Percentiles rank a stretch among this genome's conserved stretches.
Conservation (phyloP, 2,888 invertebrate species). For the Diarsia dahlii region DNA sequence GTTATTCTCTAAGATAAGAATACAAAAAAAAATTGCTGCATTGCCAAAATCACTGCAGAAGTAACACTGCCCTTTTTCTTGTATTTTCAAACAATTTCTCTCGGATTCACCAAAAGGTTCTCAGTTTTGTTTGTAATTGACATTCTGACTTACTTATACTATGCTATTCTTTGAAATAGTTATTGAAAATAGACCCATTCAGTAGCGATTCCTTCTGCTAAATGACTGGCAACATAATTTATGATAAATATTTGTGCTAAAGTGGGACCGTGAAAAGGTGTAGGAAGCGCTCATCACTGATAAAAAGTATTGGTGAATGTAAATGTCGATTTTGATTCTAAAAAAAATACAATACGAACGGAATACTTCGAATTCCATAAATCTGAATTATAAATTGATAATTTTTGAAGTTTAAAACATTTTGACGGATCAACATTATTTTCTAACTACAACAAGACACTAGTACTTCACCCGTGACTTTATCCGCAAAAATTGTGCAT, state of each 20-base stretch:
- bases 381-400: too few species aligned
- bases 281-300: constrained; percentile 12
- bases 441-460: too few species aligned
- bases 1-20: background rate
- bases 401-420: background rate
- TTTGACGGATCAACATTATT: too few species aligned
- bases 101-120: background rate
- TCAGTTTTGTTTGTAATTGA: constrained; percentile 15
- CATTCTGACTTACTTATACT: constrained; percentile 11
- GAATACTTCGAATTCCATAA: background rate
- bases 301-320: background rate
- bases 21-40: background rate
- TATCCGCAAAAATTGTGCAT: too few species aligned
- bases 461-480: too few species aligned
- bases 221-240: constrained; percentile 48
- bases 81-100: background rate
- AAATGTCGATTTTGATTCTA: background rate
- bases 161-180: constrained; percentile 44
- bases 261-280: background rate
- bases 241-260: constrained; percentile 45
- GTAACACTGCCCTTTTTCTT: background rate
- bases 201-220: constrained; percentile 42
- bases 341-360: background rate
- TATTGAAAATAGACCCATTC: constrained; percentile 51
- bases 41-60: background rate